Conservation (phyloP, 2,888 invertebrate species). For the Cinara cedri region DNA sequence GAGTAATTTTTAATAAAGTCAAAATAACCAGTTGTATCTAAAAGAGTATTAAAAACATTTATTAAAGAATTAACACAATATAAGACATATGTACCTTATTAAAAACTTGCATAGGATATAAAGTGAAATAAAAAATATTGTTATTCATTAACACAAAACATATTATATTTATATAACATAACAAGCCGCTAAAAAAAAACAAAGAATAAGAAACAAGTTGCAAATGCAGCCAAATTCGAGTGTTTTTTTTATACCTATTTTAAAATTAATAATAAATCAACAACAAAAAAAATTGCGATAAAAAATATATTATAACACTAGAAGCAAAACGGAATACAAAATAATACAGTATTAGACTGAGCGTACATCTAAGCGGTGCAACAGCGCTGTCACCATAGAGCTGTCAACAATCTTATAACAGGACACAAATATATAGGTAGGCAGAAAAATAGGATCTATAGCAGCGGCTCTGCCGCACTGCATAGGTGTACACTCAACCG, state of each 20-base stretch:
- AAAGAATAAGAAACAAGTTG: conserved; percentile 7
- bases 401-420: too few relatives aligned
- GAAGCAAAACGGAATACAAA: conserved; percentile 47
- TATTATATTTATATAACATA: neutral
- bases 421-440: too few relatives aligned
- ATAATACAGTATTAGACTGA: conserved; percentile 36
- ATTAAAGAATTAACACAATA: conserved; percentile 27
- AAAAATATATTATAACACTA: conserved; percentile 39
- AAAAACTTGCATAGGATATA: neutral
- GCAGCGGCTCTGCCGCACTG: too few relatives aligned
- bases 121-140: neutral
- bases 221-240: neutral
- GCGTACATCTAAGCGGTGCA: too few relatives aligned
- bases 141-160: conserved; percentile 16
- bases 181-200: conserved; percentile 14
- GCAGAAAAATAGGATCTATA: too few relatives aligned
- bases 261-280: conserved; percentile 37
- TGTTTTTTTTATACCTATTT: conserved; percentile 10
- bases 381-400: too few relatives aligned
- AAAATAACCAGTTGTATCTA: conserved; percentile 1
- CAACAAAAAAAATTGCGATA: conserved; percentile 38
- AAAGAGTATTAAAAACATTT: conserved; percentile 39
- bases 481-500: too few relatives aligned
- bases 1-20: neutral
- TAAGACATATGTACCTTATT: conserved; percentile 16